These are phyloP conservation scores for Crocallis elinguaria DNA, from an alignment of 2,888 invertebrate species.

Conservation along the genomic window DNA sequence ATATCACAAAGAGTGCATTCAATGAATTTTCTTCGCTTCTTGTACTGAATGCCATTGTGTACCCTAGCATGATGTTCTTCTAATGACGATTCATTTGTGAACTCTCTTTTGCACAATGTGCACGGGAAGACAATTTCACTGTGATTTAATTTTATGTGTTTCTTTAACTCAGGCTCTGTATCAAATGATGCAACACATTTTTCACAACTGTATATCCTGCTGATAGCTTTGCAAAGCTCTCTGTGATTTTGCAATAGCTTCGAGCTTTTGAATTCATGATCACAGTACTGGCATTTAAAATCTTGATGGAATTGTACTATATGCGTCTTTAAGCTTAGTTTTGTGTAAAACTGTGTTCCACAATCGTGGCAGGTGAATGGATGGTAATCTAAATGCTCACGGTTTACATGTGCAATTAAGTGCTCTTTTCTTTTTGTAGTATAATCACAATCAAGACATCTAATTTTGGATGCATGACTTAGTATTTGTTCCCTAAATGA, in stretches of 20 bases:
- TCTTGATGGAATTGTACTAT: constrained; percentile 57
- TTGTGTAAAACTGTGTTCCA: constrained; percentile 60
- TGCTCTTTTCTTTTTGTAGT: constrained; percentile 56
- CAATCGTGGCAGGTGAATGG: constrained; percentile 61
- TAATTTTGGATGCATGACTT: constrained; percentile 46
- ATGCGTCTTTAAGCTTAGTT: constrained; percentile 54
- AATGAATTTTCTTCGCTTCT: constrained; percentile 54
- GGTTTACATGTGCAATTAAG: constrained; percentile 57
- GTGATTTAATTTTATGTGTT: constrained; percentile 50
- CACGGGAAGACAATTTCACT: constrained; percentile 50
- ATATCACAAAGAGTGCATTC: constrained; percentile 58
- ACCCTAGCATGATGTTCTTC: constrained; percentile 55
- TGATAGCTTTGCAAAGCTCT: constrained; percentile 45
- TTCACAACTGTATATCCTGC: constrained; percentile 44
- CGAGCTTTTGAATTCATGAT: constrained; percentile 48
- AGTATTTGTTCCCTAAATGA: constrained; percentile 57
- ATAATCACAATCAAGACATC: constrained; percentile 61
- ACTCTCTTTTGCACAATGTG: constrained; percentile 54
- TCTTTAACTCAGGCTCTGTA: constrained; percentile 41
- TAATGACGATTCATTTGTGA: constrained; percentile 42
- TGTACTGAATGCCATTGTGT: constrained; percentile 56
- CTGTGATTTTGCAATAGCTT: constrained; percentile 46
- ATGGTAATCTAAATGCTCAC: constrained; percentile 62
- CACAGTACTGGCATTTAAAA: constrained; percentile 55
- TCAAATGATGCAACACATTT: constrained; percentile 57